Evolutionary conservation across 2,888 invertebrate genomes (phyloP).

Genomic region (Blera fallax): DNA sequence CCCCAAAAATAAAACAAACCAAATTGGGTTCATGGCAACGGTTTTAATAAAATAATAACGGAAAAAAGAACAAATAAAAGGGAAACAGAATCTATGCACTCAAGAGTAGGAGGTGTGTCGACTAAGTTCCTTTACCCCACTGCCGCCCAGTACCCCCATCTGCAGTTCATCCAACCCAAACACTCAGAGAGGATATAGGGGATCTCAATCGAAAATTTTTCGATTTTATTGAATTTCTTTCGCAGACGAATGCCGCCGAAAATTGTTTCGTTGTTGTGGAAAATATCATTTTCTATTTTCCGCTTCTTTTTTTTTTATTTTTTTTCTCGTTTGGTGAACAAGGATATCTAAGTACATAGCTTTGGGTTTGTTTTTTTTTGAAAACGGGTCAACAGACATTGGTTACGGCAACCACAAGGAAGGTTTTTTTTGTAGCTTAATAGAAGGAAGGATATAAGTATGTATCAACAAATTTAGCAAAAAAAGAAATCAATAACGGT

Average conservation of each 20-base stretch:
- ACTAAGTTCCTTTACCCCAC: conserved; percentile 9
- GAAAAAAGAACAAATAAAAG: conserved; percentile 21
- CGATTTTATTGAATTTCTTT: conserved; percentile 67
- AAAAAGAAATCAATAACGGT: conserved; percentile 46
- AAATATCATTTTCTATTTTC: conserved; percentile 32
- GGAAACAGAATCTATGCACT: conserved; percentile 18
- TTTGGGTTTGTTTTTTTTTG: not conserved
- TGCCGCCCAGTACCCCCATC: not conserved
- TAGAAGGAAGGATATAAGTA: not conserved
- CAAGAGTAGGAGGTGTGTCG: conserved; percentile 38
- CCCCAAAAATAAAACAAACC: conserved; percentile 33
- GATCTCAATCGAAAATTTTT: conserved; percentile 59
- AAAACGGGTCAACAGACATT: conserved; percentile 56
- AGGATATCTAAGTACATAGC: not conserved
- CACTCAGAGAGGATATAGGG: conserved; percentile 16
- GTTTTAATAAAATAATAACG: conserved; percentile 66
- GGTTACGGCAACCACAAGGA: conserved; percentile 12
- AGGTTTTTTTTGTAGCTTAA: not conserved
- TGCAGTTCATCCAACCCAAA: conserved; percentile 50
- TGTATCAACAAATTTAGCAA: too few relatives aligned
- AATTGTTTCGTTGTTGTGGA: conserved; percentile 48
- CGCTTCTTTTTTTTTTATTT: not conserved
- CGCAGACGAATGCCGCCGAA: conserved; percentile 50
- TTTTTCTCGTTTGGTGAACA: not conserved
- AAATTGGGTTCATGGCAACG: conserved; percentile 65